Base-by-base conservation (phyloP, 2,113 vertebrate species). In the Thamnophis sirtalis region DNA sequence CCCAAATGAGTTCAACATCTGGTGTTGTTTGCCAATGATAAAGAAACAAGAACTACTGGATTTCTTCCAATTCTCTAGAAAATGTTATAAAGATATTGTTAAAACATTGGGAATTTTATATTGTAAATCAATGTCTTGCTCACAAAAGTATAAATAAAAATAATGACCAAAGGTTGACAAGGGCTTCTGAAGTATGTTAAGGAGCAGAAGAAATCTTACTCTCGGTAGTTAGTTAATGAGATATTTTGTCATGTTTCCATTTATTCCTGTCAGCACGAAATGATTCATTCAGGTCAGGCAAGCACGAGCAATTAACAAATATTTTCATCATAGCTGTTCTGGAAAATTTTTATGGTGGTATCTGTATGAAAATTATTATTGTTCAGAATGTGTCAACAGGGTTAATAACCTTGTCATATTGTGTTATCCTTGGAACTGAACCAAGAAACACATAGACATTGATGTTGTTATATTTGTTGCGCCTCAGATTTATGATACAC, bases 271-370 rank as follows among this genome's bases (percentile, higher is more conserved):
- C 87, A 92, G 87, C 68, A 89, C 33, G 7, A 84, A 50, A 43
- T 89, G 73, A 89, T 89, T 56, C 58, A 89, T 73, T 5, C 54
- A 85, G 54, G 54, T 89, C 91, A 92, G 53, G 38, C 68, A 92
- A 51, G 53, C 84, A 80, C 84, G 68, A 92, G 54, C 87, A 92
- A 89, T 92, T 92, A 92, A 58, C 73, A 89, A 54, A 92, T 89
- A 92, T 92, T 92, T 89, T 90, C 84, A 90, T 80, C 84, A 80
- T 56, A 48, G 60, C 54, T 54, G 58, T 90, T 80, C 6, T 54
- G 60, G 73, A 38, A 90, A 60, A 73, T 28, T 38, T 9, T 87
- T 90, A 93, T 56, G 43, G 56, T 92, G 88, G 50, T 48, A 88
- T 86, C 49, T 21, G 6, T 48, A n/a, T 87, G 55, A 68, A 90